Evolutionary conservation across 2,888 invertebrate genomes (phyloP), one percentile per base, ranked within the genome.

Genomic region (Thyatira batis): DNA sequence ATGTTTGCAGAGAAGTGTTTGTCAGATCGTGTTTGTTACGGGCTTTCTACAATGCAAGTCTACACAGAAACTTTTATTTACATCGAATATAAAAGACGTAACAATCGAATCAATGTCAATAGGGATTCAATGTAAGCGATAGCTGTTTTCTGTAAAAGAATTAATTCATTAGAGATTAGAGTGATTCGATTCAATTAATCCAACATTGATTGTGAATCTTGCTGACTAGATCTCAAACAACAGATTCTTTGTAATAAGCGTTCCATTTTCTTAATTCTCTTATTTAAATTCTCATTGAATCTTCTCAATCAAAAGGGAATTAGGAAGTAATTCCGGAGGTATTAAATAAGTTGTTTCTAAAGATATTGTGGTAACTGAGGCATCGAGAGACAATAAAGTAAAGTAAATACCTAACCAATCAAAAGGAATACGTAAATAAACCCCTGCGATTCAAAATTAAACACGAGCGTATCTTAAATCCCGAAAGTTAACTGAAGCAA

Each of bases 221-320:
- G 39, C 39, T 39, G 39, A 39, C 17, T 39, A 17, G 39, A 39
- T 39, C 39, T 17, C 46, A 20, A 23, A 20, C 13, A 43, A 50
- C 23, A 25, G n/a, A 27, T 39, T 17, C 46, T 52, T 52, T 52
- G 21, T 49, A 23, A 23, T 2, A 39, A 17, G 11, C 13, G 39
- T 39, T 39, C 8, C 17, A 39, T 1, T 23, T 52, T 50, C n/a
- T 28, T 39, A 11, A 53, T 53, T 28, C 52, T 55, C 25, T 50
- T 55, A 54, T 53, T 39, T 54, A 65, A 56, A 61, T 57, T 52
- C 60, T 33, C 8, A 51, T 58, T 25, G 60, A 65, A 66, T 62
- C 63, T 61, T 61, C 50, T 60, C 67, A 72, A 76, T 75, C 68
- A 70, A 62, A 60, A 54, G 20, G 58, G 69, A 54, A 63, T 73